These are phyloP conservation scores for Coelopa frigida DNA, from an alignment of 1,140 invertebrate genomes.

Conservation along the genomic window DNA sequence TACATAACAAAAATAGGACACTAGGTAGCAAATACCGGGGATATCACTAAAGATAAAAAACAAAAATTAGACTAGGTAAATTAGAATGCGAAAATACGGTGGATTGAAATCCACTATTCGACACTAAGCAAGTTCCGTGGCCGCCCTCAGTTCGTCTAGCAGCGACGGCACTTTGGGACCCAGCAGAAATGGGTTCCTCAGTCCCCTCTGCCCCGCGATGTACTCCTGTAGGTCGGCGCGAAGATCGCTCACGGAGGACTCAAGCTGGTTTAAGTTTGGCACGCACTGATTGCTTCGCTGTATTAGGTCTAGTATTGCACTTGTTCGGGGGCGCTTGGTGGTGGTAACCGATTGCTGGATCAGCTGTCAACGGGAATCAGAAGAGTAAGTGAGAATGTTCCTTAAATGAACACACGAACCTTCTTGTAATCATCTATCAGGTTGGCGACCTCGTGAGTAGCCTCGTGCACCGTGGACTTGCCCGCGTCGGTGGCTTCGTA, in stretches of 20 bases:
- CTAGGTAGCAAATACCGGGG: too few species aligned
- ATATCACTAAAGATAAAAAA: too few species aligned
- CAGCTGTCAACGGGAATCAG: slow-evolving; percentile 17
- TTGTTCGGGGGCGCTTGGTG: slow-evolving; percentile 30
- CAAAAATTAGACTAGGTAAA: too few species aligned
- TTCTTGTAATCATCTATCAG: slow-evolving; percentile 42
- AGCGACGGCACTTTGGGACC: slow-evolving; percentile 19
- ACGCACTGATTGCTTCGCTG: slow-evolving; percentile 32
- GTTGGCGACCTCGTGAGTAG: slow-evolving; percentile 31
- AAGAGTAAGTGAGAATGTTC: neutral
- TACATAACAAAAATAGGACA: too few species aligned
- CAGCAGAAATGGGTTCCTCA: neutral
- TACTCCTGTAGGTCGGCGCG: slow-evolving; percentile 8
- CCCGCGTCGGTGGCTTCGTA: slow-evolving; percentile 26
- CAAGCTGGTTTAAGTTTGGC: slow-evolving; percentile 33
- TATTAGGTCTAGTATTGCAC: slow-evolving; percentile 33
- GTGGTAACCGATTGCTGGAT: slow-evolving; percentile 36
- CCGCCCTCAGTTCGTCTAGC: slow-evolving; percentile 35
- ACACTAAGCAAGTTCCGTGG: too few species aligned
- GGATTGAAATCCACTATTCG: too few species aligned
- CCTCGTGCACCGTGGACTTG: slow-evolving; percentile 16
- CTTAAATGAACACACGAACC: slow-evolving; percentile 16
- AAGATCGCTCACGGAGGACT: slow-evolving; percentile 15
- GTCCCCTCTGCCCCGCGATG: neutral
- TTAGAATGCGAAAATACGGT: too few species aligned